Base-by-base conservation (phyloP, 35 echinoderm and acorn worm genomes). In the Stichopus chloronotus region DNA sequence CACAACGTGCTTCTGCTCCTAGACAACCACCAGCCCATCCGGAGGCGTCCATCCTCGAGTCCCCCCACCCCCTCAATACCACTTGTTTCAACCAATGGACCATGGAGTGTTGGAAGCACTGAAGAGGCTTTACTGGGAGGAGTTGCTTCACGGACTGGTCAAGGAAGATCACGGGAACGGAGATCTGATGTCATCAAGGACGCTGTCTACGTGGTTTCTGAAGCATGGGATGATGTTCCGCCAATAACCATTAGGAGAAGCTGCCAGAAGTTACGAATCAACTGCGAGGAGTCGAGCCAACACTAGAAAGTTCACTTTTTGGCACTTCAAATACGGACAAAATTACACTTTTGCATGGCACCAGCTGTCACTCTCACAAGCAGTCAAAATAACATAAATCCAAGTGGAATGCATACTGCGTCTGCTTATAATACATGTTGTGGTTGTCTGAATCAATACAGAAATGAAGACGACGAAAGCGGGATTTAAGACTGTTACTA, bases 21-120 rank as follows among this genome's bases (percentile, higher is more conserved):
- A 7, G 91, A 92, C 16, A 78, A 92, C 8, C 72, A 5, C 91
- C 91, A 58, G 91, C 91, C 23, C 91, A 92, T 59, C 76, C 91
- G 58, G 53, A 78, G 17, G 76, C 55, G 12, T 55, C 72, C 8
- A 21, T 13, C 5, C 56, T 92, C 3, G 56, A 59, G 55, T 79
- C 91, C 1, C 4, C 52, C 23, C 81, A 59, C 91, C 91, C 8
- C n/a, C 74, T n/a, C 17, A 91, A 91, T 24, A 91, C 69, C 5
- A 91, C 90, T 11, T 57, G 25, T 22, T 91, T 57, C 90, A 91
- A 55, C 90, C 90, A 79, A 91, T 91, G 90, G 53, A 56, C 72
- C 72, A 91, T 4, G 90, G 90, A 14, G 53, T 91, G 10, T 21
- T 91, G 53, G 76, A 91, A 57, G 5, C 69, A 57, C 55, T 91